Base-by-base conservation (phyloP, 1,140 invertebrate species). In the Drosophila lacertosa region DNA sequence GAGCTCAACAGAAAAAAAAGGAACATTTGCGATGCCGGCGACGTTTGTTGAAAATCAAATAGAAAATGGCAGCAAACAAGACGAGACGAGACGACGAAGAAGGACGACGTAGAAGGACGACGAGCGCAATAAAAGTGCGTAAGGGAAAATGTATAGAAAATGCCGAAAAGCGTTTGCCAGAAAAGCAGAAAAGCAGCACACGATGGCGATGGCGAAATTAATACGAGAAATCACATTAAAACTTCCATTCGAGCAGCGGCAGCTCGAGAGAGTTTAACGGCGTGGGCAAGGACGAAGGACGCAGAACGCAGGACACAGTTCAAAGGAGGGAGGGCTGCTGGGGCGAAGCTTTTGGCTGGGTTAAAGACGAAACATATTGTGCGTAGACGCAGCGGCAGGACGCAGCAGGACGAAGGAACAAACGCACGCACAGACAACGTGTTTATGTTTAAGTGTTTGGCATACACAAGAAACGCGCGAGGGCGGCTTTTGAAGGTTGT, bases 141-240 rank as follows among this genome's bases (percentile, higher is more conserved):
- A 81, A 64, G 64, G 65, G 66, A 67, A 83, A 81, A 88, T n/a
- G n/a, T n/a, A n/a, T 77, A 81, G 77, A 79, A 83, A 84, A 82
- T 60, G 48, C 55, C 60, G 45, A 70, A 57, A 54, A 53, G 37
- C 32, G 26, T 6, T 40, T 13, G 37, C 44, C 26, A 29, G 44
- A 39, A 58, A 48, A 79, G 64, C 54, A 81, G 42, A 10, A 45
- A n/a, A n/a, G n/a, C n/a, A n/a, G n/a, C n/a, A 48, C 26, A 77
- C 66, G 82, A 86, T 86, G 83, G 88, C 82, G 82, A 86, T 88
- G 82, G 72, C 82, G 82, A 86, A 86, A 86, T 86, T 86, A 86
- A 86, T 86, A 88, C 82, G 82, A 86, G 81, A 80, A 86, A 88
- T 86, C 82, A 88, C 82, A 86, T 86, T 86, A 86, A 86, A 86